These are phyloP conservation scores for Pavo muticus DNA, from an alignment of 2,113 vertebrate species.

Conservation along the genomic window DNA sequence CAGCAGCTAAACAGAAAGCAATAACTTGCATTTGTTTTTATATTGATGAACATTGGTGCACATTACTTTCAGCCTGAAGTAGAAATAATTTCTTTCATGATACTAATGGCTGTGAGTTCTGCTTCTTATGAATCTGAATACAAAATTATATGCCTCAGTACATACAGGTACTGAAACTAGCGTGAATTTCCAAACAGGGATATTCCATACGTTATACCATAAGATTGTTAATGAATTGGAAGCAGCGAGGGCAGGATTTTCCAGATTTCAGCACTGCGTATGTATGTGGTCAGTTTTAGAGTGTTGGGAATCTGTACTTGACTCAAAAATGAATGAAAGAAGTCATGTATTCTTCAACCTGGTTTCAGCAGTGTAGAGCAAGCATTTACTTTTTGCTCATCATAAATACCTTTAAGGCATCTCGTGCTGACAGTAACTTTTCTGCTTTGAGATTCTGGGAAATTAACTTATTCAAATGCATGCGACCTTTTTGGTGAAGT, in stretches of 20 bases:
- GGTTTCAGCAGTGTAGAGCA: not conserved
- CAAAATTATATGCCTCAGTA: not conserved
- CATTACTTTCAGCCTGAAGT: not conserved
- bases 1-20: not conserved
- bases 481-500: not conserved
- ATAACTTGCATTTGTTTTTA: not conserved
- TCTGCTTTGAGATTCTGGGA: not conserved
- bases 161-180: not conserved
- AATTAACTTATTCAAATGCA: not conserved
- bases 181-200: not conserved
- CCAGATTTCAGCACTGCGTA: not conserved
- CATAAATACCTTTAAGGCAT: accelerated
- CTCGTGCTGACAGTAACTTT: accelerated
- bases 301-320: accelerated
- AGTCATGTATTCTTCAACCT: not conserved
- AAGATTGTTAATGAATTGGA: not conserved
- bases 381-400: not conserved
- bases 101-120: slow-evolving; percentile 50
- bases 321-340: not conserved
- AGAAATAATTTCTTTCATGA: slow-evolving; percentile 2
- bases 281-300: accelerated
- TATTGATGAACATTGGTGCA: not conserved
- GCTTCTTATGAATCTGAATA: not conserved
- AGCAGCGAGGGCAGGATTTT: not conserved
- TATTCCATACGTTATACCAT: accelerated